A percentile compares a stretch with the other conserved stretches of the same genome.
These are phyloP conservation scores for Clunio marinus DNA, from an alignment of 2,888 invertebrate species.

Conservation along the genomic window DNA sequence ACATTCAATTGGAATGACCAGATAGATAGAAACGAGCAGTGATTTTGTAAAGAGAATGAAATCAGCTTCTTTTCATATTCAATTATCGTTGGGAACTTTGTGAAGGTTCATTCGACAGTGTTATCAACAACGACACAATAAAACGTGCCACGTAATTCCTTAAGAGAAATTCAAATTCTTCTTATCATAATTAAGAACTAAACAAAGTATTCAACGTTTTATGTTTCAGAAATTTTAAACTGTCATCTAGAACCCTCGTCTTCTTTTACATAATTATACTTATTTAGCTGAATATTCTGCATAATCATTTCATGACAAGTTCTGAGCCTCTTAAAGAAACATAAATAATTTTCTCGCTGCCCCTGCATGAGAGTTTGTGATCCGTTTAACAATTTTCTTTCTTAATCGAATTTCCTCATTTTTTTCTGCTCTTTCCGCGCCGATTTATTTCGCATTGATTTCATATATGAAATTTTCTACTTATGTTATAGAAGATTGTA, in stretches of 20 bases:
- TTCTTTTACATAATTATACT: neutral
- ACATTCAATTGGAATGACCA: neutral
- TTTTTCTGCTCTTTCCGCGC: neutral
- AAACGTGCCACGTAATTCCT: too few species aligned
- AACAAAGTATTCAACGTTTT: too few species aligned
- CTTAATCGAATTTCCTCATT: neutral
- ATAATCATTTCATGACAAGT: constrained; percentile 11
- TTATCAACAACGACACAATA: too few species aligned
- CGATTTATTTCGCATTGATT: constrained; percentile 2
- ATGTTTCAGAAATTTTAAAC: too few species aligned
- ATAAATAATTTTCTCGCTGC: constrained; percentile 1
- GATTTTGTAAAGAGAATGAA: too few species aligned
- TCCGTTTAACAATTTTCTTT: neutral
- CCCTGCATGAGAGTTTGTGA: neutral
- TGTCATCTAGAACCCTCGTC: constrained; percentile 11
- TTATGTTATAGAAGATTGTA: too few species aligned
- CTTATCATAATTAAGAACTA: constrained; percentile 10
- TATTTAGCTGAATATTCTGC: neutral
- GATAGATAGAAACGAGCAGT: too few species aligned
- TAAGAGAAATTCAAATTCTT: too few species aligned
- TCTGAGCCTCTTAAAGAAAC: neutral
- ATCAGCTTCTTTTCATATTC: too few species aligned
- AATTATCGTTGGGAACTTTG: too few species aligned
- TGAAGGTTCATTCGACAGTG: too few species aligned
- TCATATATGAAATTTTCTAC: constrained; percentile 6